phyloP scores from a whole-genome alignment of 1,140 invertebrate species.

The Caenorhabditis inopinata region DNA sequence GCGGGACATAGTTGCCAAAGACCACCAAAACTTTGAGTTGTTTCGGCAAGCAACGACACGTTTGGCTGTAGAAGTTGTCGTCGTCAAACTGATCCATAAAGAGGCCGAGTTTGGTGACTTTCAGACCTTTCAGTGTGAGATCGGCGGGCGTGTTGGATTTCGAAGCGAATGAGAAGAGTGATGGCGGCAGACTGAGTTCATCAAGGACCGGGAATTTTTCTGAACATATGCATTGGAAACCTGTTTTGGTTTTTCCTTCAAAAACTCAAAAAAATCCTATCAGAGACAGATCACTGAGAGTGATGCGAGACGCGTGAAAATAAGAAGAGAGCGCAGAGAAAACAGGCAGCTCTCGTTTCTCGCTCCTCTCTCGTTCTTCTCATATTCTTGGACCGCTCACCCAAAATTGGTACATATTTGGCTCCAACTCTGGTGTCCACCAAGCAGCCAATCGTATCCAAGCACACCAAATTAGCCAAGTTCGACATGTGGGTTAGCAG shows the following conservation, averaged over 20 bases:
- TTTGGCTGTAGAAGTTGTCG: neutral
- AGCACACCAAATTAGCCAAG: neutral
- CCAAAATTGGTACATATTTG: neutral
- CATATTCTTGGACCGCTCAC: no score
- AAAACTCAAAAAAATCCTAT: neutral
- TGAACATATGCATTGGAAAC: no score
- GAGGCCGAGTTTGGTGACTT: neutral
- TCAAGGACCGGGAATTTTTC: neutral
- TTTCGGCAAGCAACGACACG: neutral
- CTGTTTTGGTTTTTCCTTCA: no score
- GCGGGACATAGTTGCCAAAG: neutral
- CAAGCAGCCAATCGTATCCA: neutral
- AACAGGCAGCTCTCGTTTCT: no score
- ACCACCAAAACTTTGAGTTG: neutral
- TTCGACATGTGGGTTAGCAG: neutral
- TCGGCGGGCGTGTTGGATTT: neutral
- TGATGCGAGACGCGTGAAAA: no score
- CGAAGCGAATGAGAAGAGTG: neutral
- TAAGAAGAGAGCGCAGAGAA: no score
- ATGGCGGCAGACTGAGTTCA: neutral
- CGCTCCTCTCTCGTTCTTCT: no score
- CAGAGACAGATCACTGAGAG: no score
- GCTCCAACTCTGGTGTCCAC: neutral
- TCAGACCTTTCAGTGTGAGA: neutral
- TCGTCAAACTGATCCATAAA: constrained; percentile 22